phyloP scores from a whole-genome alignment of 2,797 vertebrate genomes.

The Uromys caudimaculatus region DNA sequence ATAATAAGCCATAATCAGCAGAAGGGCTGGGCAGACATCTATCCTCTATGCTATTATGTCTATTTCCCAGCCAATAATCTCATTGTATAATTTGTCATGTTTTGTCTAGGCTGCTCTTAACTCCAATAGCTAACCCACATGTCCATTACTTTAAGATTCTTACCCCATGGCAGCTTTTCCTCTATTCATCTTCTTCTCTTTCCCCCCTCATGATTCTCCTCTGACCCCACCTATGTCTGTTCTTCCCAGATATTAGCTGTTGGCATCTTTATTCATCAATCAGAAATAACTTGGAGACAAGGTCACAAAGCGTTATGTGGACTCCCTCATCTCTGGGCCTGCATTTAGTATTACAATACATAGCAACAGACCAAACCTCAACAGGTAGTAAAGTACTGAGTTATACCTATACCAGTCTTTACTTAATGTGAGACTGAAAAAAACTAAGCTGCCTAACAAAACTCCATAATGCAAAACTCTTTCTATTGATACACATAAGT shows the following conservation, averaged over 20 bases:
- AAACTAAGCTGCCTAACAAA: not conserved
- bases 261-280: not conserved
- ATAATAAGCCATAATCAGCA: not conserved
- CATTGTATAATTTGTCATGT: not conserved
- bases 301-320: not conserved
- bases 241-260: not conserved
- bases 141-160: not conserved
- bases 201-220: not conserved
- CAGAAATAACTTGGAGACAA: not conserved
- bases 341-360: not conserved
- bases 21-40: not conserved
- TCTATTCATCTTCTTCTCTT: not conserved
- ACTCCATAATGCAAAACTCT: not conserved
- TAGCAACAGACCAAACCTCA: not conserved
- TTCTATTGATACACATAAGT: conserved; percentile 32
- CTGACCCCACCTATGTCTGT: not conserved
- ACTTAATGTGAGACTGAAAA: conserved; percentile 15
- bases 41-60: not conserved
- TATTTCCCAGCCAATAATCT: not conserved
- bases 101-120: not conserved
- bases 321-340: not conserved
- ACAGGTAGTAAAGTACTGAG: not conserved
- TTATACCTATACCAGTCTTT: not conserved
- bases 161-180: not conserved
- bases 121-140: not conserved